Evolutionary conservation across 2,797 vertebrate genomes (phyloP).

Genomic region (Okamejei kenojei): DNA sequence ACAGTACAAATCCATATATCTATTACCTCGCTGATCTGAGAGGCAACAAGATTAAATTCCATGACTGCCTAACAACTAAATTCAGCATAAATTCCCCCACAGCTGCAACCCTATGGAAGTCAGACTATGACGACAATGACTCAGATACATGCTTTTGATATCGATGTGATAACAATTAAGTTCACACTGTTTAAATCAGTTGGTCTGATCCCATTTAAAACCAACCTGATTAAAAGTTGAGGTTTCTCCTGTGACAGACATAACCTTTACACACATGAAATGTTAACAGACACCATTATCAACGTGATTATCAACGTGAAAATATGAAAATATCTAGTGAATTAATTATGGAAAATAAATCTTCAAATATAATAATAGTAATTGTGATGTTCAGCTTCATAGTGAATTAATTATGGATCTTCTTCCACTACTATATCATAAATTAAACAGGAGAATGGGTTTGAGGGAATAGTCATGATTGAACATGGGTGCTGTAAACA

Average conservation of each 20-base stretch:
- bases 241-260: neutral
- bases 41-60: neutral
- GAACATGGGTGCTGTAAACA: no score
- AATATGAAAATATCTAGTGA: no score
- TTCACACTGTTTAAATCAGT: neutral
- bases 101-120: neutral
- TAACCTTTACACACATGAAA: no score
- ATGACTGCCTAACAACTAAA: neutral
- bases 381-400: neutral
- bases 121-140: neutral
- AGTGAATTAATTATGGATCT: neutral
- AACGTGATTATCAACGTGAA: no score
- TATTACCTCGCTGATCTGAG: neutral
- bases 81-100: neutral
- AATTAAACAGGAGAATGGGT: neutral
- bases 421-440: neutral
- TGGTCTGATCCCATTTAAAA: slow-evolving; percentile 20
- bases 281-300: slow-evolving; percentile 11
- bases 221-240: neutral
- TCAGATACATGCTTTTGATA: neutral
- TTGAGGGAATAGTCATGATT: no score
- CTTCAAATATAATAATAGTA: neutral
- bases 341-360: no score
- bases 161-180: neutral
- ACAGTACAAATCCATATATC: neutral